A percentile compares a stretch with the other conserved stretches of the same genome.
Conservation (phyloP, 1,140 invertebrate genomes). For the Homalodisca vitripennis region DNA sequence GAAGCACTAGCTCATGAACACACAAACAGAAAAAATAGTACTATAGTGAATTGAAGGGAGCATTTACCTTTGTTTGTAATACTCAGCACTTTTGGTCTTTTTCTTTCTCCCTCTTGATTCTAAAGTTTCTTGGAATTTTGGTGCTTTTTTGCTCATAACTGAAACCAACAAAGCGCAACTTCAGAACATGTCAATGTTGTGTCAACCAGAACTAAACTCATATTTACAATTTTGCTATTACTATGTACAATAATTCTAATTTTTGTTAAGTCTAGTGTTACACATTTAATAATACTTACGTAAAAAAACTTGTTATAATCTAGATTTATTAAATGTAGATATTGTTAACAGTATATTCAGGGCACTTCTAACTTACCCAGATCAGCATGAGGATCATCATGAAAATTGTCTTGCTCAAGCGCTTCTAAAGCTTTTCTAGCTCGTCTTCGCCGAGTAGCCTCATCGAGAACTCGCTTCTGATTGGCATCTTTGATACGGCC, state of each 20-base stretch:
- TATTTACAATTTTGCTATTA: too few relatives aligned
- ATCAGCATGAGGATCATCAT: constrained; percentile 97
- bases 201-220: too few relatives aligned
- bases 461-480: constrained; percentile 82
- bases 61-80: constrained; percentile 81
- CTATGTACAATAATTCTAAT: too few relatives aligned
- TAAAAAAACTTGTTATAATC: too few relatives aligned
- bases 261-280: too few relatives aligned
- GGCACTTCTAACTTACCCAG: constrained; percentile 64
- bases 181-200: too few relatives aligned
- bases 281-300: too few relatives aligned
- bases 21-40: too few relatives aligned
- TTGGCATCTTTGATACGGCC: constrained; percentile 72
- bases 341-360: too few relatives aligned
- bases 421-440: constrained; percentile 90
- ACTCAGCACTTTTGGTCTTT: constrained; percentile 78
- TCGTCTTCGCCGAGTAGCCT: constrained; percentile 78
- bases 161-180: constrained; percentile 39
- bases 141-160: constrained; percentile 93
- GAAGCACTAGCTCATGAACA: too few relatives aligned
- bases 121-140: constrained; percentile 92
- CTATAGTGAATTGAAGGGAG: too few relatives aligned
- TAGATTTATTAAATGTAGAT: too few relatives aligned
- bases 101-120: constrained; percentile 70
- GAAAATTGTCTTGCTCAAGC: constrained; percentile 96